phyloP scores from a whole-genome alignment of 1,140 invertebrate species.

The Drosophila pallidifrons region DNA sequence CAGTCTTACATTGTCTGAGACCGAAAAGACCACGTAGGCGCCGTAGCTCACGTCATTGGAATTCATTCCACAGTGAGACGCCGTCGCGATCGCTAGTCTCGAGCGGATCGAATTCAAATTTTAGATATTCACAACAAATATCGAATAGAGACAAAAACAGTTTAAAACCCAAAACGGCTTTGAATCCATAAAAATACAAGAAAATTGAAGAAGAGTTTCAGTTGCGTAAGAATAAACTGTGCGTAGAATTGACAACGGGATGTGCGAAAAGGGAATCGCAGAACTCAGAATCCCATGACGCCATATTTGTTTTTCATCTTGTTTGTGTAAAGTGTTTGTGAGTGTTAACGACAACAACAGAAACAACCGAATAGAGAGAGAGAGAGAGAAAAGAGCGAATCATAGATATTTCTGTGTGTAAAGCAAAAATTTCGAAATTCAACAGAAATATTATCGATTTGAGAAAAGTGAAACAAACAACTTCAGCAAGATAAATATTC shows the following conservation, averaged over 20 bases:
- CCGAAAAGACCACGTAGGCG: slow-evolving; percentile 52
- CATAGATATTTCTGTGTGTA: slow-evolving; percentile 25
- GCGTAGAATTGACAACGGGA: slow-evolving; percentile 21
- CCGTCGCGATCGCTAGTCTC: slow-evolving; percentile 63
- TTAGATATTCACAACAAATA: not conserved
- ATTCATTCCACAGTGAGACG: slow-evolving; percentile 72
- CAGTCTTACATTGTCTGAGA: not conserved
- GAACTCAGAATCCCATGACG: slow-evolving; percentile 59
- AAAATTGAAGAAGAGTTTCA: not conserved
- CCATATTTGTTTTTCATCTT: slow-evolving; percentile 75
- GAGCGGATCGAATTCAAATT: slow-evolving; percentile 41
- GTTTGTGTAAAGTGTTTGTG: slow-evolving; percentile 51
- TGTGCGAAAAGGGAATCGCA: slow-evolving; percentile 49
- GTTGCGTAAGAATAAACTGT: not conserved
- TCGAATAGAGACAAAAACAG: slow-evolving; percentile 19
- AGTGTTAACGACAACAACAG: slow-evolving; percentile 16
- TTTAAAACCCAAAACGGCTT: slow-evolving; percentile 34
- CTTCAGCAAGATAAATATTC: slow-evolving; percentile 16
- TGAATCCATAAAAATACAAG: slow-evolving; percentile 9
- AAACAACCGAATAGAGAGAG: slow-evolving; percentile 13
- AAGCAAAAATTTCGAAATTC: slow-evolving; percentile 33
- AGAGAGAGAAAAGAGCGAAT: slow-evolving; percentile 18
- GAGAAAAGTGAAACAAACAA: slow-evolving; percentile 15
- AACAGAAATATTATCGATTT: slow-evolving; percentile 13
- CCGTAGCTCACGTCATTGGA: slow-evolving; percentile 35